Base-by-base conservation (phyloP, 2,797 vertebrate genomes). In the Propithecus deckenii region DNA sequence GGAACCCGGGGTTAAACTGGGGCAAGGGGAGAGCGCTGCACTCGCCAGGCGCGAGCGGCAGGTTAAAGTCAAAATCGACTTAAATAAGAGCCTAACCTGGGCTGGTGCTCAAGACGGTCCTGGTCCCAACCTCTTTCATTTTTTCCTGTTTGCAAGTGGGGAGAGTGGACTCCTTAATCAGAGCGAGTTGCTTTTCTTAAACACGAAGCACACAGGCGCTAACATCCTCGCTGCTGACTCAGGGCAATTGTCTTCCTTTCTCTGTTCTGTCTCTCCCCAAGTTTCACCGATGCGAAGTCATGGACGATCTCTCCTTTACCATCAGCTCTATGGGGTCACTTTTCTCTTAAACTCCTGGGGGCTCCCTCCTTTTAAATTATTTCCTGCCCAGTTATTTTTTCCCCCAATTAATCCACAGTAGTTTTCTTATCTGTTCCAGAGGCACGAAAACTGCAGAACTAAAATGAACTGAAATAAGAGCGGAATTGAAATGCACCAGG, bases 401-500 rank as follows among this genome's bases (percentile, higher is more conserved):
- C 18, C 20, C 28, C n/a, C 22, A 35, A 57, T 71, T 30, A 83
- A 93, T 78, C 72, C 67, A 55, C 7, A 71, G 84, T 22, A 18
- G 9, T 52, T 92, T 59, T 23, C 65, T 71, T 57, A 17, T 83
- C 72, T 23, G 23, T 46, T 52, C 91, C 88, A 28, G 85, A 46
- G 1, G 83, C 52, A 25, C 4, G 50, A 85, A 78, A 38, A 50
- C 81, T 2, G 52, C 67, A n/a, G 83, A 48, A 61, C 55, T 32
- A 78, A 80, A 67, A 81, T 17, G 46, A 86, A 52, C n/a, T 43
- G 78, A 86, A 89, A 57, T 25, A 35, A 75, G 69, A 75, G 43
- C 0, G 7, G 76, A 59, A 87, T 38, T 85, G 89, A 78, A 89
- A 90, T 72, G 71, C 86, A 79, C 22, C 43, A 52, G 91, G 91